Percentiles rank a stretch among this genome's conserved stretches.
Conservation (phyloP, 2,888 invertebrate genomes). For the Sarcophaga subvicina region DNA sequence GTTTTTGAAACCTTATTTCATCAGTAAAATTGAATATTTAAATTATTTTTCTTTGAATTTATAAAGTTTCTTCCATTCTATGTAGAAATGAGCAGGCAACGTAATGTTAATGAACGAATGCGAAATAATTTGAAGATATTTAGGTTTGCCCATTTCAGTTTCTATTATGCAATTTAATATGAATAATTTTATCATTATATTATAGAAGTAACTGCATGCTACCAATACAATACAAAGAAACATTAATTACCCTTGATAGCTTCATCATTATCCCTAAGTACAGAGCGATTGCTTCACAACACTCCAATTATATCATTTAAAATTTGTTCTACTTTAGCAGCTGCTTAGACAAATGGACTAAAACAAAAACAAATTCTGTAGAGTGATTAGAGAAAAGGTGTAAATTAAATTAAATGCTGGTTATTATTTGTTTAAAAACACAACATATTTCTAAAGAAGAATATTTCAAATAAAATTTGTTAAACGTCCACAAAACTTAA, state of each 20-base stretch:
- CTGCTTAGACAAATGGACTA: constrained; percentile 26
- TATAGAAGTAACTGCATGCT: too few species aligned
- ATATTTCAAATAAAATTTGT: constrained; percentile 40
- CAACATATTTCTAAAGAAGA: constrained; percentile 17
- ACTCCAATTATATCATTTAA: not conserved
- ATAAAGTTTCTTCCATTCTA: too few species aligned
- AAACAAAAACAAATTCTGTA: not conserved
- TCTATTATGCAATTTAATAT: too few species aligned
- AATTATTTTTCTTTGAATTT: too few species aligned
- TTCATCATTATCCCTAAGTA: not conserved
- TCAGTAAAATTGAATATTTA: too few species aligned
- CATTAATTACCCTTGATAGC: not conserved
- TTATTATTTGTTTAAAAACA: constrained; percentile 22
- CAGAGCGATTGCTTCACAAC: not conserved
- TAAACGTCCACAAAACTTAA: constrained; percentile 61
- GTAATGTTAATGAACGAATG: too few species aligned
- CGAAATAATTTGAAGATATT: too few species aligned
- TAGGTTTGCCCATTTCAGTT: too few species aligned
- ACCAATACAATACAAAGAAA: too few species aligned
- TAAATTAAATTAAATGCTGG: constrained; percentile 61
- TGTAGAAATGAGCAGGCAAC: too few species aligned
- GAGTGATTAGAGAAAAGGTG: constrained; percentile 41
- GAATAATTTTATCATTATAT: too few species aligned
- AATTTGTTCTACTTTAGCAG: constrained; percentile 48
- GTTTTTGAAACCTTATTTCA: too few species aligned